These are phyloP conservation scores for Drosophila aff. DNA, from an alignment of 1,140 invertebrate species.

Conservation along the genomic window DNA sequence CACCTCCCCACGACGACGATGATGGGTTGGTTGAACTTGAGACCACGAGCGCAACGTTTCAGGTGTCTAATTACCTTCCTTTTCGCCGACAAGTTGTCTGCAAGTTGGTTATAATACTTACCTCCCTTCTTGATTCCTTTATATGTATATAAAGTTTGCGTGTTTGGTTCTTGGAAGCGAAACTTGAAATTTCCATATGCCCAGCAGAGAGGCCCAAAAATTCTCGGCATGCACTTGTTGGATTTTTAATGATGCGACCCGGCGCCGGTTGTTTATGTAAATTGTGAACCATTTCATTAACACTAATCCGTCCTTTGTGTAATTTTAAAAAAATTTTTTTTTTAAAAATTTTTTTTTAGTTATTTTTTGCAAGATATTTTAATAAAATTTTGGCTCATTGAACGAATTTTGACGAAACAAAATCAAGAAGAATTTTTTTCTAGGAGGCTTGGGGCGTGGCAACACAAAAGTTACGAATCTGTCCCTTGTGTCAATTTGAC, in stretches of 20 bases:
- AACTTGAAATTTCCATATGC: conserved; percentile 24
- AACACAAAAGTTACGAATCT: too few relatives aligned
- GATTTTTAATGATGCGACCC: conserved; percentile 48
- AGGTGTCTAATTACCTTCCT: conserved; percentile 65
- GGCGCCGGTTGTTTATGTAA: conserved; percentile 61
- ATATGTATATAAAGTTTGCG: conserved; percentile 7
- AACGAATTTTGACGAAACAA: too few relatives aligned
- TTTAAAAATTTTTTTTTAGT: too few relatives aligned
- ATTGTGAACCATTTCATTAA: conserved; percentile 56
- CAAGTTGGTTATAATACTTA: conserved; percentile 10
- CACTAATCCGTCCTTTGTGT: too few relatives aligned
- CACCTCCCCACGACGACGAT: conserved; percentile 4
- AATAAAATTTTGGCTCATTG: too few relatives aligned
- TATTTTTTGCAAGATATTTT: too few relatives aligned
- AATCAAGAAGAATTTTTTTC: too few relatives aligned
- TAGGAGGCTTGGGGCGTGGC: too few relatives aligned
- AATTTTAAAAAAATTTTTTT: too few relatives aligned
- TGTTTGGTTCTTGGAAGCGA: not conserved
- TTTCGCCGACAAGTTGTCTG: conserved; percentile 64
- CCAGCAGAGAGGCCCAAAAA: not conserved
- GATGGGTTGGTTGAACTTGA: conserved; percentile 29
- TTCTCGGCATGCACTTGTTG: conserved; percentile 42
- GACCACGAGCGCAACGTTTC: conserved; percentile 6
- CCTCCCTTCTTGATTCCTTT: not conserved
- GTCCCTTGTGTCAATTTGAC: too few relatives aligned